These are phyloP conservation scores for Heliothis virescens DNA, from an alignment of 1,140 invertebrate genomes.

Conservation along the genomic window DNA sequence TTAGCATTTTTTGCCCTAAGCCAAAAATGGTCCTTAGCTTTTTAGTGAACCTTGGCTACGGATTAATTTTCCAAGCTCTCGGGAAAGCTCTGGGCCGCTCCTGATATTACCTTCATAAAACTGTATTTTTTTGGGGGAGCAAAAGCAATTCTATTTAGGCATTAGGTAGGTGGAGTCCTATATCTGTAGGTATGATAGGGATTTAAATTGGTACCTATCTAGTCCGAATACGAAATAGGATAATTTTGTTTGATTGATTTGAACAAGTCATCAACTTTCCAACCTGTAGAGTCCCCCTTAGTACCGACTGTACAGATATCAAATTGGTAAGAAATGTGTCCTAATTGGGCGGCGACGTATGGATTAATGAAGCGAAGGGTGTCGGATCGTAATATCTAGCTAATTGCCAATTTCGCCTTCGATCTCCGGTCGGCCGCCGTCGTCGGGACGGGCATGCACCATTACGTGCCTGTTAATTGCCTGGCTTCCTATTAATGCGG, in stretches of 20 bases:
- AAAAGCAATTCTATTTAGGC: background rate
- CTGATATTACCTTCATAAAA: background rate
- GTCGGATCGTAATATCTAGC: conserved; percentile 62
- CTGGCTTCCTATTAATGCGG: conserved; percentile 50
- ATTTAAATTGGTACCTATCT: too few relatives aligned
- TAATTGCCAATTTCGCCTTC: conserved; percentile 78
- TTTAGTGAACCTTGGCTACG: conserved; percentile 13
- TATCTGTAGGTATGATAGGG: too few relatives aligned
- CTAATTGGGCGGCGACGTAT: conserved; percentile 37
- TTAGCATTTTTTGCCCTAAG: background rate
- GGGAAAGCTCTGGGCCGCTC: background rate
- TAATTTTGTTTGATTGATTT: background rate
- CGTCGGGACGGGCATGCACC: conserved; percentile 56
- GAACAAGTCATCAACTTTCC: background rate
- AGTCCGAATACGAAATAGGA: too few relatives aligned
- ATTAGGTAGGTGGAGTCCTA: too few relatives aligned
- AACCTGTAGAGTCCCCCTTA: background rate
- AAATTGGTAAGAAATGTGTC: conserved; percentile 41
- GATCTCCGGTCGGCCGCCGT: conserved; percentile 71
- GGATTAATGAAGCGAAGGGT: conserved; percentile 50
- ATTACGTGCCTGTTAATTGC: conserved; percentile 60
- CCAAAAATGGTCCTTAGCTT: conserved; percentile 9
- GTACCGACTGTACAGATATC: conserved; percentile 1
- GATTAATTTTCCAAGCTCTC: conserved; percentile 3
- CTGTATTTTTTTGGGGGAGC: background rate